A percentile compares a stretch with the other conserved stretches of the same genome.
Conservation (phyloP, 2,888 invertebrate species). For the Pammene aurita region DNA sequence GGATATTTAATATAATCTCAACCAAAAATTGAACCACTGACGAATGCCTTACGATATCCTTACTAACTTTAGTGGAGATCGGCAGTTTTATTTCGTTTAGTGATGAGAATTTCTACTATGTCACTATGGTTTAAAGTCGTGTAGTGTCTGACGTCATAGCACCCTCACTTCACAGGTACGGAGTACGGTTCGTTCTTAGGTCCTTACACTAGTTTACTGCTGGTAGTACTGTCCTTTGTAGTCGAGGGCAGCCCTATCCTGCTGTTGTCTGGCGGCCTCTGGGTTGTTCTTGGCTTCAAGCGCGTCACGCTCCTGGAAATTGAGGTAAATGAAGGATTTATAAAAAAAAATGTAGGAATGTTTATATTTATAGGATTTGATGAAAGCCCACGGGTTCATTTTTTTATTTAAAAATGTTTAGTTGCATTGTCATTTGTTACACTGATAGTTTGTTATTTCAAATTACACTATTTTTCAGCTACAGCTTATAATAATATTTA, state of each 20-base stretch:
- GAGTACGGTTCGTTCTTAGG: conserved; percentile 24
- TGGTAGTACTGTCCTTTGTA: conserved; percentile 86
- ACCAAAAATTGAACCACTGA: neutral
- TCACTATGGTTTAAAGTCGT: neutral
- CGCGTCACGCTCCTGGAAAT: conserved; percentile 83
- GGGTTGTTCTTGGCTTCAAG: conserved; percentile 82
- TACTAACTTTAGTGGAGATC: no score
- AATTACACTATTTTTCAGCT: no score
- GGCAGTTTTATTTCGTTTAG: no score
- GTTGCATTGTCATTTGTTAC: no score
- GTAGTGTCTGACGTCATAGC: conserved; percentile 4
- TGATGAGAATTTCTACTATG: no score
- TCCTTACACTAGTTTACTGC: conserved; percentile 57
- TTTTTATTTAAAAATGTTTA: no score
- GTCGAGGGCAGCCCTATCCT: conserved; percentile 79
- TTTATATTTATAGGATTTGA: no score
- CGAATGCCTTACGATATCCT: neutral
- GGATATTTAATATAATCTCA: neutral
- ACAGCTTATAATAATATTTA: no score
- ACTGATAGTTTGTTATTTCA: no score
- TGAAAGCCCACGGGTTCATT: no score
- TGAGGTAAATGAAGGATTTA: neutral
- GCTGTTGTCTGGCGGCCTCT: conserved; percentile 70
- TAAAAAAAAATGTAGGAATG: no score
- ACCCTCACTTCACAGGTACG: conserved; percentile 24